Percentiles rank a stretch among this genome's conserved stretches.
Evolutionary conservation across 2,888 invertebrate species (phyloP).

Genomic region (Cosmia pyralina): DNA sequence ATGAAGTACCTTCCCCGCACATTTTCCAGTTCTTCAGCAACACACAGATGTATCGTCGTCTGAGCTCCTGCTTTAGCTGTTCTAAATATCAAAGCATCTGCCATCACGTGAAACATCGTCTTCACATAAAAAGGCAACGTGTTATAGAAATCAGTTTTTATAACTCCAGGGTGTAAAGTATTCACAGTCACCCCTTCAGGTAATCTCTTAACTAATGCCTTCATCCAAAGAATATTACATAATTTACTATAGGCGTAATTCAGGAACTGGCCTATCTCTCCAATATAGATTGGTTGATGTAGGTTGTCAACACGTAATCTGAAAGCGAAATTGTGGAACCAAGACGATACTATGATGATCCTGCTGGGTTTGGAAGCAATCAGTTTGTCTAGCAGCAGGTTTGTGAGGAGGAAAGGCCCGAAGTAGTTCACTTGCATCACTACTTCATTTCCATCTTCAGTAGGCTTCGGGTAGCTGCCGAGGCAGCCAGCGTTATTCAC

Average conservation of each 20-base stretch:
- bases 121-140: slow-evolving; percentile 84
- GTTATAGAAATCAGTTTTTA: slow-evolving; percentile 94
- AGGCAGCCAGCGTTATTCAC: slow-evolving; percentile 91
- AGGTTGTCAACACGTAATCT: slow-evolving; percentile 86
- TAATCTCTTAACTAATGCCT: slow-evolving; percentile 80
- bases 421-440: slow-evolving; percentile 93
- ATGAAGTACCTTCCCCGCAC: slow-evolving; percentile 93
- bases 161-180: slow-evolving; percentile 95
- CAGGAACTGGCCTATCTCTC: slow-evolving; percentile 70
- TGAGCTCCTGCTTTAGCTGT: slow-evolving; percentile 94
- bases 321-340: slow-evolving; percentile 70
- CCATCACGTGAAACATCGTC: slow-evolving; percentile 88
- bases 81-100: slow-evolving; percentile 91
- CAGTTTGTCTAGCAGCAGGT: slow-evolving; percentile 89
- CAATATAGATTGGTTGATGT: slow-evolving; percentile 59
- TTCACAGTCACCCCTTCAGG: slow-evolving; percentile 93
- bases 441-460: slow-evolving; percentile 91
- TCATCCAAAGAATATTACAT: slow-evolving; percentile 82
- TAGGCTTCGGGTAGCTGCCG: slow-evolving; percentile 74
- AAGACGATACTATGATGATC: slow-evolving; percentile 85
- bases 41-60: slow-evolving; percentile 93
- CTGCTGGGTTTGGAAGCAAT: slow-evolving; percentile 81
- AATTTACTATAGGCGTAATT: slow-evolving; percentile 88
- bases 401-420: slow-evolving; percentile 93
- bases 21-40: slow-evolving; percentile 92